A percentile compares a stretch with the other conserved stretches of the same genome.
Conservation (phyloP, 2,113 vertebrate genomes). For the Capricornis sumatraensis region DNA sequence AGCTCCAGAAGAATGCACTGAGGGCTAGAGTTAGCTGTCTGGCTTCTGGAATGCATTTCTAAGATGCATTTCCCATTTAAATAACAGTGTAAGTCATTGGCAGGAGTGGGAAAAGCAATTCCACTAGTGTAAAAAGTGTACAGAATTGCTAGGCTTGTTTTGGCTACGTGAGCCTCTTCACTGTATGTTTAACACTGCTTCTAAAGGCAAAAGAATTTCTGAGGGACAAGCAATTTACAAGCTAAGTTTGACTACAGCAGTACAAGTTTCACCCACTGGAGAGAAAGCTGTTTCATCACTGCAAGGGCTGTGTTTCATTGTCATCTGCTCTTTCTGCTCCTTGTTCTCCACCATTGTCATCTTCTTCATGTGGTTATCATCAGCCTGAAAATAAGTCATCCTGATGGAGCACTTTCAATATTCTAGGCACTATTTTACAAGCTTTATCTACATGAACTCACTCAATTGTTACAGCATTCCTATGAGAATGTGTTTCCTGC, state of each 20-base stretch:
- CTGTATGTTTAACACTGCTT: background rate
- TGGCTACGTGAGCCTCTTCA: background rate
- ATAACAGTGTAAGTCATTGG: background rate
- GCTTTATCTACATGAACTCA: background rate
- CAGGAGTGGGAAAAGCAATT: background rate
- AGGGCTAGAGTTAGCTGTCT: background rate
- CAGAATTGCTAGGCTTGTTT: background rate
- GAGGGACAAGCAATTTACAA: background rate
- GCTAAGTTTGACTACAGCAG: background rate
- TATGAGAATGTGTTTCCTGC: background rate
- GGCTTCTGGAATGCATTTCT: background rate
- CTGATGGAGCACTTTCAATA: background rate
- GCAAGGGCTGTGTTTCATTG: background rate
- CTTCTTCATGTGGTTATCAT: background rate
- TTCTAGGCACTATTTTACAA: background rate
- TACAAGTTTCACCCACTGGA: background rate
- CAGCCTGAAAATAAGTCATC: background rate
- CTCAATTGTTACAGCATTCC: background rate
- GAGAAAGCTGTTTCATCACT: background rate
- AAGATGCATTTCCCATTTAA: background rate
- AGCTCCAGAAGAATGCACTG: too few species aligned
- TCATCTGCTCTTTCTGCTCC: background rate
- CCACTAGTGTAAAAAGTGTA: background rate
- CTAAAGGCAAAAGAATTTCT: background rate
- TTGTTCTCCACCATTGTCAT: background rate